Conservation (phyloP, 2,888 invertebrate species). For the Leptodirus hochenwartii region DNA sequence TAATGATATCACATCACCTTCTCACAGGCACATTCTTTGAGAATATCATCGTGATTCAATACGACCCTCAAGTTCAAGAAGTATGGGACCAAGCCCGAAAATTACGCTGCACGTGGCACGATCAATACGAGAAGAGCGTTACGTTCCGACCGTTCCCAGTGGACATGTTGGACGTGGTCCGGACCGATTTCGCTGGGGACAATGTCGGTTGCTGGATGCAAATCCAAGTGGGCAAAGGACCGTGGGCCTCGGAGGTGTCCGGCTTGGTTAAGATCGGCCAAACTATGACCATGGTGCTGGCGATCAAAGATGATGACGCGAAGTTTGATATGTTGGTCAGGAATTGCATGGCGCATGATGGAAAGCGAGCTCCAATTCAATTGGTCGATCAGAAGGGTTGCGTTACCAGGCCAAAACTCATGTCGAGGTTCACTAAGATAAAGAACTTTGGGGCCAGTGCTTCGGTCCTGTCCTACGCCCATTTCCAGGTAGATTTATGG, state of each 20-base stretch:
- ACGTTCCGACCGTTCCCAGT: slow-evolving; percentile 90
- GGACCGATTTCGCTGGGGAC: slow-evolving; percentile 87
- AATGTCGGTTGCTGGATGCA: slow-evolving; percentile 97
- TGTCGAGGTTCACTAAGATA: slow-evolving; percentile 87
- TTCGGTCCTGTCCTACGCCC: slow-evolving; percentile 78
- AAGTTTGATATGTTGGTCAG: slow-evolving; percentile 91
- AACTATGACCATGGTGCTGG: slow-evolving; percentile 92
- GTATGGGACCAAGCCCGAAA: slow-evolving; percentile 85
- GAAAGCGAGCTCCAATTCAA: slow-evolving; percentile 83
- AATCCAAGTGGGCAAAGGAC: slow-evolving; percentile 87
- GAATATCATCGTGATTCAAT: slow-evolving; percentile 84
- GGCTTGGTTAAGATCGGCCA: slow-evolving; percentile 89
- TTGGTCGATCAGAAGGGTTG: slow-evolving; percentile 85
- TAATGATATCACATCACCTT: too few species aligned
- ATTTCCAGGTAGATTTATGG: too few species aligned
- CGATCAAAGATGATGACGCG: slow-evolving; percentile 86
- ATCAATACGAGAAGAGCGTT: slow-evolving; percentile 87
- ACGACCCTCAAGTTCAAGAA: slow-evolving; percentile 86
- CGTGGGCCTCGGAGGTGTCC: slow-evolving; percentile 90
- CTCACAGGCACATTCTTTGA: slow-evolving; percentile 64
- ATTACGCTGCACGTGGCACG: slow-evolving; percentile 86
- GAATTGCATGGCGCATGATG: slow-evolving; percentile 89
- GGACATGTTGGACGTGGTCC: slow-evolving; percentile 86
- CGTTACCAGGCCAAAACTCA: slow-evolving; percentile 77
- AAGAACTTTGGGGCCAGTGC: slow-evolving; percentile 90